Evolutionary conservation across 1,140 invertebrate genomes (phyloP).

Genomic region (Drosophila teissieri): DNA sequence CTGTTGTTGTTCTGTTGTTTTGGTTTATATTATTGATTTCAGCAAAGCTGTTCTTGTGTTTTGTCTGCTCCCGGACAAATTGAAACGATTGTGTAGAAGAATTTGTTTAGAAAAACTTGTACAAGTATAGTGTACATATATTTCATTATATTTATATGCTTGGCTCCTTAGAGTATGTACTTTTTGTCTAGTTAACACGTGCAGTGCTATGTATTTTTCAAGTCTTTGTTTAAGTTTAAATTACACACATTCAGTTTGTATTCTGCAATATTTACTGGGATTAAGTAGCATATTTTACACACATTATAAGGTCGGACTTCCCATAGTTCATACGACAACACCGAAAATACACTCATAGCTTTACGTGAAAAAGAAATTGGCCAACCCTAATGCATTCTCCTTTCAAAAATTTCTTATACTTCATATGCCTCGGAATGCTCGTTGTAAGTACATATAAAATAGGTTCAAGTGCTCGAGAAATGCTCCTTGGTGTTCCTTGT

Average conservation of each 20-base stretch:
- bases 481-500: slow-evolving; percentile 20
- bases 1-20: slow-evolving; percentile 44
- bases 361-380: slow-evolving; percentile 33
- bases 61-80: slow-evolving; percentile 12
- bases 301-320: slow-evolving; percentile 30
- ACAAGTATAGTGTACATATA: slow-evolving; percentile 41
- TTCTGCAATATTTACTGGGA: slow-evolving; percentile 41
- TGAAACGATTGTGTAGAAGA: slow-evolving; percentile 39
- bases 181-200: slow-evolving; percentile 46
- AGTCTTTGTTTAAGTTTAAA: slow-evolving; percentile 45
- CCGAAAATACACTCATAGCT: slow-evolving; percentile 34
- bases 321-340: slow-evolving; percentile 35
- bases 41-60: slow-evolving; percentile 45
- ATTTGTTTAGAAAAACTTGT: slow-evolving; percentile 46
- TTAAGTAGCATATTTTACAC: slow-evolving; percentile 49
- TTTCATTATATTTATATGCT: slow-evolving; percentile 36
- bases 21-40: slow-evolving; percentile 28
- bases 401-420: slow-evolving; percentile 21
- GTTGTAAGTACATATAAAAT: slow-evolving; percentile 62
- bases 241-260: slow-evolving; percentile 33
- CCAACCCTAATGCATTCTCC: slow-evolving; percentile 5
- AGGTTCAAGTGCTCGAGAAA: slow-evolving; percentile 31
- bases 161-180: slow-evolving; percentile 38
- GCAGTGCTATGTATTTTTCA: slow-evolving; percentile 36
- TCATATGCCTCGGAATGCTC: slow-evolving; percentile 26